Base-by-base conservation (phyloP, 2,797 vertebrate genomes). In the Labeo calbasu region DNA sequence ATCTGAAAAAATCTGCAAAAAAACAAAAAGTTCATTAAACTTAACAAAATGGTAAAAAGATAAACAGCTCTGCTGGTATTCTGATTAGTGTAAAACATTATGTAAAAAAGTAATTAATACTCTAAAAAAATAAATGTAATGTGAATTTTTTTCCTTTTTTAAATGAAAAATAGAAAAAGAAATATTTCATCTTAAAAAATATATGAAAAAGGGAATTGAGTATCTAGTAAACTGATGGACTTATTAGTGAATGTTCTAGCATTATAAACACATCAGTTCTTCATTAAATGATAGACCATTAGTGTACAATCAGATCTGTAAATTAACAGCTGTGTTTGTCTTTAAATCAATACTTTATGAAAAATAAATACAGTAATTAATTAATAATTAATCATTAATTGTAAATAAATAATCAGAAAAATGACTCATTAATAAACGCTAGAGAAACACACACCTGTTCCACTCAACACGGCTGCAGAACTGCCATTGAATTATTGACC, bases 381-480 rank as follows among this genome's bases (percentile, higher is more conserved):
- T 10, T 9, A 2, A 55, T 21, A 8, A 8, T 21, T 55, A n/a
- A 57, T n/a, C 10, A 57, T n/a, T 11, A 3, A 11, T n/a, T n/a
- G 21, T 57, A 57, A 57, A 57, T 15, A 63, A 61, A 63, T 63
- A 5, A 25, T 57, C 53, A 10, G 19, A 21, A 21, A 7, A 21
- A 21, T 14, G 50, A 50, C 53, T 57, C 3, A 19, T 53, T 17
- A 53, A 21, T 57, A n/a, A n/a, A n/a, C 55, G 10, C 55, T n/a
- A 57, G n/a, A 59, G n/a, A 59, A 23, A 43, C 66, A 68, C 65
- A 69, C 68, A 70, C 40, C 32, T 43, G 66, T 43, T 36, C 65
- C 65, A 68, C 32, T 17, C 65, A 36, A 21, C 23, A 19, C 46
- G 8, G 8, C 8, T 46, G 43, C 43, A 1, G 43, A 46, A 46